Evolutionary conservation across 2,797 vertebrate species (phyloP), one percentile per base, ranked within the genome.

Genomic region (Morus bassanus): DNA sequence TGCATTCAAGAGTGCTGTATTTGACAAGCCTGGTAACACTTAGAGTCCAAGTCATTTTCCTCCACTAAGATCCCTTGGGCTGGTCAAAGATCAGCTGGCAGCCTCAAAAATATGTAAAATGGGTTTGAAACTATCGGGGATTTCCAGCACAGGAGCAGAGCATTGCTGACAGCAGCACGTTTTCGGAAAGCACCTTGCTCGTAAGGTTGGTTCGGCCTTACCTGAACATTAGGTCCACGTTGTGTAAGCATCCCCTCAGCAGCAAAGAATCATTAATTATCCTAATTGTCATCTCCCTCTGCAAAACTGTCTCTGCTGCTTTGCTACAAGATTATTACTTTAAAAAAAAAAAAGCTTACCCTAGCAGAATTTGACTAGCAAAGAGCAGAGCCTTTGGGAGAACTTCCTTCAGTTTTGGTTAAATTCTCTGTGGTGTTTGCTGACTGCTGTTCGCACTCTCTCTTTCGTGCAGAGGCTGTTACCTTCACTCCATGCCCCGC

Each of bases 191-290:
- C 31, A 24, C 27, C 17, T 5, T 3, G 2, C 5, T 48, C 4
- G 2, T 23, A 15, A 67, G 28, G n/a, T 33, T 18, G 27, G 24
- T 56, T 75, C 50, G 50, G 57, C 72, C n/a, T 33, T 31, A 13
- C 3, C 31, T 18, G 28, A 56, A 37, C 1, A 0, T 35, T 18
- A 27, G 45, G 27, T 61, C 41, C 6, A 25, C 1, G 1, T n/a
- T 59, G 18, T 46, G 28, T 21, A 68, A 45, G 21, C 2, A 1
- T 53, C 64, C 41, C 27, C 41, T 33, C 31, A 41, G 53, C 6
- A 7, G 46, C 48, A 41, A 21, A 45, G 33, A n/a, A 30, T 33
- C 65, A 21, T 9, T 51, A 39, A 31, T 31, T 59, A 22, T 39
- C 64, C 45, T 39, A 31, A 35, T 46, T 43, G 41, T 18, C 50